Conservation (phyloP, 2,888 invertebrate species). For the Polylopha cassiicola region DNA sequence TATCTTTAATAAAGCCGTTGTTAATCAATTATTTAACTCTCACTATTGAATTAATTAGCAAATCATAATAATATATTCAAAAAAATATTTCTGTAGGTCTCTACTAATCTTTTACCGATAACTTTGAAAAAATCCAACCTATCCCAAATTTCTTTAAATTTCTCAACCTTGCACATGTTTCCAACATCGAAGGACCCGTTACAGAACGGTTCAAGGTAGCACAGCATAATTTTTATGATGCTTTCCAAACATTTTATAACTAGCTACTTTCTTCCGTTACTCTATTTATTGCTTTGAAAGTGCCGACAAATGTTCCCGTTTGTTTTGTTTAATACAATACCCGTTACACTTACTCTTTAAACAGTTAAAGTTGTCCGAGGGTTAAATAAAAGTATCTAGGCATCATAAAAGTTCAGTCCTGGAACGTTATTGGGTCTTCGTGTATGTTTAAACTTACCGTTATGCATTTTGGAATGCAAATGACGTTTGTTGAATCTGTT, state of each 20-base stretch:
- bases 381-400: constrained; percentile 6
- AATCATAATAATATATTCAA: no score
- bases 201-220: constrained; percentile 27
- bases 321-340: constrained; percentile 26
- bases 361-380: constrained; percentile 9
- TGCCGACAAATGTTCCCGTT: constrained; percentile 52
- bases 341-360: constrained; percentile 16
- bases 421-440: no score
- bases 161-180: constrained; percentile 19
- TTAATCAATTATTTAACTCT: no score
- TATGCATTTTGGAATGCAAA: no score
- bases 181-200: constrained; percentile 23
- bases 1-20: no score
- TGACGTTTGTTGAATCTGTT: no score
- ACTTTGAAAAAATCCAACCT: neutral
- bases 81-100: no score
- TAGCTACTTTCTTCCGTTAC: constrained; percentile 65
- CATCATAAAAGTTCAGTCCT: constrained; percentile 12
- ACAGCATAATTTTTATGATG: constrained; percentile 39
- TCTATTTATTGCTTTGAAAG: constrained; percentile 56
- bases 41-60: no score
- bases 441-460: no score
- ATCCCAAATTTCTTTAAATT: neutral
- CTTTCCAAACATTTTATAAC: constrained; percentile 50
- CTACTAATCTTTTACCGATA: neutral